Percentiles rank a stretch among this genome's conserved stretches.
These are phyloP conservation scores for Drosophila sp. DNA, from an alignment of 1,140 invertebrate species.

Conservation along the genomic window DNA sequence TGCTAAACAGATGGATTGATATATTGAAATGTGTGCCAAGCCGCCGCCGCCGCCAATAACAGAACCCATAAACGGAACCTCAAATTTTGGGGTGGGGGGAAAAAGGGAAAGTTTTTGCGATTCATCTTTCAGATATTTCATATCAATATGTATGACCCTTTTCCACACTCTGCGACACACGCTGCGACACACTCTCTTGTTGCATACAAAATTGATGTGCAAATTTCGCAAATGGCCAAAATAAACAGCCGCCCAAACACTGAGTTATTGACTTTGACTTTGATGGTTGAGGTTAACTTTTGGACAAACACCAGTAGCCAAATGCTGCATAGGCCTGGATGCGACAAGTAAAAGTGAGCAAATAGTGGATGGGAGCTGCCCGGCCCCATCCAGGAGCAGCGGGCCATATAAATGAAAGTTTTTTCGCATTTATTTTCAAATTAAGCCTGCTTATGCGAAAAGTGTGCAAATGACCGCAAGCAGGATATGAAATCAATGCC, in stretches of 20 bases:
- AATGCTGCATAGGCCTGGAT: conserved; percentile 29
- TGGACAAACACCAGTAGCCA: conserved; percentile 49
- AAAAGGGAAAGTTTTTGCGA: conserved; percentile 74
- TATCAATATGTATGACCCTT: conserved; percentile 16
- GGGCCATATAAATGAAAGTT: conserved; percentile 69
- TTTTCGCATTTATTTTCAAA: conserved; percentile 49
- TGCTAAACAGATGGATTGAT: conserved; percentile 22
- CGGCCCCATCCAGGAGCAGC: conserved; percentile 36
- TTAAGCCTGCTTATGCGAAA: conserved; percentile 18
- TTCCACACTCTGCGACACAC: not conserved
- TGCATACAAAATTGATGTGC: conserved; percentile 58
- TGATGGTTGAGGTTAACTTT: conserved; percentile 15
- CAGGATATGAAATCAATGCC: conserved; percentile 50
- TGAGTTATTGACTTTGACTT: conserved; percentile 21
- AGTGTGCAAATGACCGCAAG: conserved; percentile 52
- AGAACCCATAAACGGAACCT: conserved; percentile 63
- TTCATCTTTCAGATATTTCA: conserved; percentile 56
- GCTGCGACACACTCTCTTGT: conserved; percentile 15
- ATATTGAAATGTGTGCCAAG: conserved; percentile 33
- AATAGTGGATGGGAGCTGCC: conserved; percentile 44
- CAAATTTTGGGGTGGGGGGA: conserved; percentile 34
- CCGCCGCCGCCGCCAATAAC: conserved; percentile 25
- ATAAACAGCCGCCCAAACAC: conserved; percentile 41
- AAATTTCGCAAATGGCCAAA: conserved; percentile 65
- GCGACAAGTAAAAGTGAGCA: conserved; percentile 74